Base-by-base conservation (phyloP, 2,113 vertebrate species). In the Illadopsis cleaveri region DNA sequence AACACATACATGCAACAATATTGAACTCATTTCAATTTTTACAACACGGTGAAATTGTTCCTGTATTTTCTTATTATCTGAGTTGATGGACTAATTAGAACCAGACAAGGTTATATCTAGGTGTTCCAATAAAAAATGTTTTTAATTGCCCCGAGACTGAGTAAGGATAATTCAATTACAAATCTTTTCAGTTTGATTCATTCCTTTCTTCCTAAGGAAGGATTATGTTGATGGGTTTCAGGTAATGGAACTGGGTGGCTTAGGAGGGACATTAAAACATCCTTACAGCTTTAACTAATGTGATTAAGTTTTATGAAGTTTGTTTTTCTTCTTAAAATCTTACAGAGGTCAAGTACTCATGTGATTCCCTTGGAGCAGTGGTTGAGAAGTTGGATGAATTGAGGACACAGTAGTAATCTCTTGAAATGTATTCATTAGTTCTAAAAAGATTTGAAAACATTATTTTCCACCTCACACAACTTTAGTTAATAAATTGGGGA, bases 241-340 rank as follows among this genome's bases (percentile, higher is more conserved):
- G 98, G 98, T 99, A 98, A 98, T 97, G 96, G 97, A 98, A 98
- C 96, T 97, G 97, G 92, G 94, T 98, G 98, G 98, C 98, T 99
- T 98, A 98, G 97, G 96, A 97, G 96, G 94, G 96, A 97, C 98
- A 98, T 98, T 98, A 98, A 98, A 98, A 98, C 97, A 98, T 98
- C 98, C 97, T 98, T 98, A 97, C 95, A 97, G 98, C 98, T 98
- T 98, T 97, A 97, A 97, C 96, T 99, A 99, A 99, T 98, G 98
- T 98, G 98, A 99, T 99, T 99, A 99, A 98, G 97, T 98, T 98
- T 99, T 98, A 99, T 98, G 97, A 98, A 98, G 98, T 99, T 99
- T 99, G 98, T 98, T 99, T 99, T 99, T 98, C 98, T 98, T 98
- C 96, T 98, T 98, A 98, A 98, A 97, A 98, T 97, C 97, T 96